Evolutionary conservation across 2,113 vertebrate species (phyloP).

Genomic region (Alces alces): DNA sequence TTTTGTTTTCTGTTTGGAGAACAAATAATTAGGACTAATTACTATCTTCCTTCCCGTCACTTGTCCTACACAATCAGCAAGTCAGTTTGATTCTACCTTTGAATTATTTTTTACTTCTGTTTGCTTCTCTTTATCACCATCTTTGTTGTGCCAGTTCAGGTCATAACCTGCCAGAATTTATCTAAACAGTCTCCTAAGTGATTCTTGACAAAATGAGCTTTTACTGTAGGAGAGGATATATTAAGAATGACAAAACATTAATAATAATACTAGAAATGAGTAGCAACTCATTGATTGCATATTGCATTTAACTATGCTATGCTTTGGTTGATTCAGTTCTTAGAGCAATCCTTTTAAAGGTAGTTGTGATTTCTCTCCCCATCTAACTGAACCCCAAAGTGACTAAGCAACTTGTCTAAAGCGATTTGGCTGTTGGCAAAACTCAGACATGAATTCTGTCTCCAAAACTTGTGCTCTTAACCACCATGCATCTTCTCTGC

Average conservation of each 20-base stretch:
- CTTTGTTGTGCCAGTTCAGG: background rate
- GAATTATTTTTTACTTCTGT: background rate
- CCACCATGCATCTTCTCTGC: background rate
- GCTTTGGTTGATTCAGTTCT: background rate
- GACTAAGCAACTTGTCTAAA: background rate
- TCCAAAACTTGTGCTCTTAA: background rate
- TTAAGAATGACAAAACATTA: background rate
- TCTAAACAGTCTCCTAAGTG: background rate
- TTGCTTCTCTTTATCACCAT: background rate
- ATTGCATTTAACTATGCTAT: background rate
- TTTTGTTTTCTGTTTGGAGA: background rate
- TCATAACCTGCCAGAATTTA: background rate
- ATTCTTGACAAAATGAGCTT: background rate
- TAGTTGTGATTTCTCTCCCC: background rate
- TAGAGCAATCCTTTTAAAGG: background rate
- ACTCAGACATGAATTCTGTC: background rate
- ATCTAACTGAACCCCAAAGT: background rate
- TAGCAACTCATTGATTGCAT: background rate
- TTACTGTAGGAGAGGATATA: background rate
- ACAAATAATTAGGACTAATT: constrained; percentile 40
- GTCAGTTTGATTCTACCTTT: background rate
- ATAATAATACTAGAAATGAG: background rate
- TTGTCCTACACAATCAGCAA: background rate
- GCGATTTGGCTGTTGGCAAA: background rate
- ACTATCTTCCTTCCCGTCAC: constrained; percentile 9